Evolutionary conservation across 1,140 invertebrate genomes (phyloP).

Genomic region (Scaptomyza graminum): DNA sequence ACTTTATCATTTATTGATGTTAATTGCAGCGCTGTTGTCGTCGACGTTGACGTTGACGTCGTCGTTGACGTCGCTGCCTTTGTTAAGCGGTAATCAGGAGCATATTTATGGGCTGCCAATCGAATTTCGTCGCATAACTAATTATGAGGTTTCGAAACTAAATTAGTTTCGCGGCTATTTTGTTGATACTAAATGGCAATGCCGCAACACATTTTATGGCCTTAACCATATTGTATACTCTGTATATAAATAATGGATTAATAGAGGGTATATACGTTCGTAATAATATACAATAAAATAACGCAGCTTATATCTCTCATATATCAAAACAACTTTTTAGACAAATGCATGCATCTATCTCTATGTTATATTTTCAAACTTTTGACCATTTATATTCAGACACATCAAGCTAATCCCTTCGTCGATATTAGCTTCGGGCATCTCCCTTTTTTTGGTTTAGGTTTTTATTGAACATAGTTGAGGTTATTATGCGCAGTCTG

Average conservation of each 20-base stretch:
- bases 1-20: slow-evolving; percentile 75
- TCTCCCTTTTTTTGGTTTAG: slow-evolving; percentile 7
- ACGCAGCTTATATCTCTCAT: too few species aligned
- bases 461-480: slow-evolving; percentile 42
- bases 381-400: too few species aligned
- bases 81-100: slow-evolving; percentile 29
- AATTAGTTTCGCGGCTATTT: slow-evolving; percentile 56
- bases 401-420: not conserved
- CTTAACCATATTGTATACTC: slow-evolving; percentile 5
- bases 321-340: too few species aligned
- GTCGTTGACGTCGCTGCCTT: slow-evolving; percentile 3
- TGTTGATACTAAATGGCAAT: slow-evolving; percentile 60
- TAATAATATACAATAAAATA: too few species aligned
- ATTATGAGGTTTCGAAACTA: slow-evolving; percentile 67
- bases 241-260: not conserved
- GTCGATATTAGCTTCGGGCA: slow-evolving; percentile 11
- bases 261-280: not conserved
- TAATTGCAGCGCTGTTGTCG: slow-evolving; percentile 27
- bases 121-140: slow-evolving; percentile 71
- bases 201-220: slow-evolving; percentile 38
- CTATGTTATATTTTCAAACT: not conserved
- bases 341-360: too few species aligned
- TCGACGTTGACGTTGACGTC: slow-evolving; percentile 2
- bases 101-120: slow-evolving; percentile 57
- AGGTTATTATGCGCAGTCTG: slow-evolving; percentile 22